Evolutionary conservation across 2,113 vertebrate genomes (phyloP), one percentile per base, ranked within the genome.

Genomic region (Plestiodon gilberti): DNA sequence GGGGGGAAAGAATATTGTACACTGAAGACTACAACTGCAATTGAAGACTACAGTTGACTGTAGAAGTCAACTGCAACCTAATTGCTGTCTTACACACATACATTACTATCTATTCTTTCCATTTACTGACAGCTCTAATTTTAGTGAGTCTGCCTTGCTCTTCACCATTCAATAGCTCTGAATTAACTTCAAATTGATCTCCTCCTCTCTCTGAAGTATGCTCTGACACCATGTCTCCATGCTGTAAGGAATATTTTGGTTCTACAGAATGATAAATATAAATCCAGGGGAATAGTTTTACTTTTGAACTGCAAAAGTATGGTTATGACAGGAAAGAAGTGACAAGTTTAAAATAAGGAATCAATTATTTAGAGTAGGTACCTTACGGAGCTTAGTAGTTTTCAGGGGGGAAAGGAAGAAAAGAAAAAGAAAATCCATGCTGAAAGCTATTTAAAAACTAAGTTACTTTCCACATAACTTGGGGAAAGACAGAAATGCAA

Each of bases 101-200:
- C 0, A 7, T 48, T 33, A 78, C 35, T 8, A 82, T 2, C 0
- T 20, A 81, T 82, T 40, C 11, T 64, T 33, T n/a, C 40, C 11
- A 22, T 17, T 1, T 89, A n/a, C 17, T 35, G 4, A 55, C 78
- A 57, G 20, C n/a, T 88, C 20, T 85, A 79, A 8, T 14, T 69
- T 33, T 28, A 87, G 38, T 1, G 79, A 10, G 6, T 84, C 11
- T 61, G 48, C 81, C 74, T 73, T 30, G 69, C 43, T 43, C 23
- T 28, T 81, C 28, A 57, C 0, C 0, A 55, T 81, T 33, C 83
- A 79, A 0, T 38, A 0, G 0, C 2, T 25, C 5, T 18, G 62
- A 59, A 82, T 10, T n/a, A 87, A 88, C 88, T 73, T 75, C 33
- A 65, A 85, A 25, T 62, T 84, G 85, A 30, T 3, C 0, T 70